Evolutionary conservation across 2,113 vertebrate species (phyloP).

Genomic region (Xenus cinereus): DNA sequence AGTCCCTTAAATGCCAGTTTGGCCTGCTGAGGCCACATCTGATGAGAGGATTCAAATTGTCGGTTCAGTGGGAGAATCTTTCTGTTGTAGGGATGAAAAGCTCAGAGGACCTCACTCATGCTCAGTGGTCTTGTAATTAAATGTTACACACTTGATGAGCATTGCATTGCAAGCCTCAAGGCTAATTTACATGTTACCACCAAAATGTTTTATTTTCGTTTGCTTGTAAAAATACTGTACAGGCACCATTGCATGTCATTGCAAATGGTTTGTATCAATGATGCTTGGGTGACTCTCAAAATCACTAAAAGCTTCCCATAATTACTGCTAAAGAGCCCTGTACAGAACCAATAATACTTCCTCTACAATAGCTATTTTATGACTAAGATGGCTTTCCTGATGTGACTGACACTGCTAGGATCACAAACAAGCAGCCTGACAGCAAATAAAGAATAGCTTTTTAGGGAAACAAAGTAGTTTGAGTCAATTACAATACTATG

Average conservation of each 20-base stretch:
- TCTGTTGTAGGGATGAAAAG: not conserved
- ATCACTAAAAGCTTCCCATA: slow-evolving; percentile 41
- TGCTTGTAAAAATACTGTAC: slow-evolving; percentile 25
- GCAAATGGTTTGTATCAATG: slow-evolving; percentile 44
- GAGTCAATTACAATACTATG: slow-evolving; percentile 34
- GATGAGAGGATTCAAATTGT: not conserved
- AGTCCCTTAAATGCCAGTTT: not conserved
- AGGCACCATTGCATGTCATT: slow-evolving; percentile 29
- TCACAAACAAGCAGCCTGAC: slow-evolving; percentile 27
- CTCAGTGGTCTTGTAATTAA: slow-evolving; percentile 57
- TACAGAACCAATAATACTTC: slow-evolving; percentile 3
- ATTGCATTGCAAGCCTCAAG: slow-evolving; percentile 36
- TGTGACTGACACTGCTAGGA: not conserved
- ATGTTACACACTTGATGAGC: slow-evolving; percentile 60
- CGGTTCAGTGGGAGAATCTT: not conserved
- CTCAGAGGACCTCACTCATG: slow-evolving; percentile 13
- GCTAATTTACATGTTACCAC: slow-evolving; percentile 60
- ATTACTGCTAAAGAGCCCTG: slow-evolving; percentile 37
- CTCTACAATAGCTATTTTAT: slow-evolving; percentile 1
- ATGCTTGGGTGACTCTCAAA: slow-evolving; percentile 41
- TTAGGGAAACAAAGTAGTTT: not conserved
- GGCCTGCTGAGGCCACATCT: not conserved
- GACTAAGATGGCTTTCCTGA: slow-evolving; percentile 29
- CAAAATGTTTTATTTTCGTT: slow-evolving; percentile 58
- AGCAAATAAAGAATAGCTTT: not conserved